Conservation (phyloP, 2,888 invertebrate species). For the Gonocerus acuteangulatus region DNA sequence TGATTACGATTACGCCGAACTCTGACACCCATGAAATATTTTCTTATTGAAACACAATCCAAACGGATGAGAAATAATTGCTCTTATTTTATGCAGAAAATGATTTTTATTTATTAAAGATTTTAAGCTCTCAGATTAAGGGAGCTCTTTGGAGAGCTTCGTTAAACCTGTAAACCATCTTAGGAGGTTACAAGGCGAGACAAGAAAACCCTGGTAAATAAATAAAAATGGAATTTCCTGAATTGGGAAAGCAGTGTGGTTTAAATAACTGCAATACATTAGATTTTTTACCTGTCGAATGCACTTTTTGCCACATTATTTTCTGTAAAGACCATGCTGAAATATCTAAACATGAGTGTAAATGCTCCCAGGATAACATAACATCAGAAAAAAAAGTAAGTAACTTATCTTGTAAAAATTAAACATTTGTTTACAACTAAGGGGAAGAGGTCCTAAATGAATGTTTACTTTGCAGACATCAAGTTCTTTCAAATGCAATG, state of each 20-base stretch:
- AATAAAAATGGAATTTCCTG: slow-evolving; percentile 62
- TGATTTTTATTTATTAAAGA: too few species aligned
- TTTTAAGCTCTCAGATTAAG: too few species aligned
- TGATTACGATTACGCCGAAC: too few species aligned
- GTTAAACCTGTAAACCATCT: too few species aligned
- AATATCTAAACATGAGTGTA: slow-evolving; percentile 50
- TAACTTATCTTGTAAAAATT: background rate
- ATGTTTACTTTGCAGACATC: slow-evolving; percentile 13
- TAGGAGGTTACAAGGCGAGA: background rate
- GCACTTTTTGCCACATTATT: slow-evolving; percentile 52
- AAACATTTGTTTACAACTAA: too few species aligned
- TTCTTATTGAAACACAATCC: too few species aligned
- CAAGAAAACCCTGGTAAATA: background rate
- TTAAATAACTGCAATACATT: slow-evolving; percentile 55
- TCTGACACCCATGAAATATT: too few species aligned
- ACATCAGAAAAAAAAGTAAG: slow-evolving; percentile 37
- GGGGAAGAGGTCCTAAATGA: too few species aligned
- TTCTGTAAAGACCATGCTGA: slow-evolving; percentile 64
- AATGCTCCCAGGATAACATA: slow-evolving; percentile 40
- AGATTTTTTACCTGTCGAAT: slow-evolving; percentile 64
- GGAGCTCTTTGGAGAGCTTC: too few species aligned
- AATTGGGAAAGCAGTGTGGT: slow-evolving; percentile 59
- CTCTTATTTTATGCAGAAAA: too few species aligned
- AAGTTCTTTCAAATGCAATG: slow-evolving; percentile 49
- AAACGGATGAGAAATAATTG: too few species aligned